phyloP scores from a whole-genome alignment of 2,113 vertebrate genomes.

The Litocranius walleri region DNA sequence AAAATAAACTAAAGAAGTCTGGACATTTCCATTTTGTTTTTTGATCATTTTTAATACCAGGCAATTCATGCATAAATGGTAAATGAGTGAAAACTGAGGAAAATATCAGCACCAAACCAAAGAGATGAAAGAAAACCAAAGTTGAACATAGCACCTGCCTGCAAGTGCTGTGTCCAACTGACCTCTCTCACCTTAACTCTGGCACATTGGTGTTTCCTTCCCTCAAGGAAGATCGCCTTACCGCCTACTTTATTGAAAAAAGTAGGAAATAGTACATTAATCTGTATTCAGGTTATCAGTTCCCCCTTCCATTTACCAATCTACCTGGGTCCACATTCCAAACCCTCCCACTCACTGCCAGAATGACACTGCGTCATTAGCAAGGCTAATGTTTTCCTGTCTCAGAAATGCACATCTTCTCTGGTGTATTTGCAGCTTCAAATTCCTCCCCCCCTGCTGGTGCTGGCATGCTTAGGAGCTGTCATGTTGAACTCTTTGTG shows the following conservation, averaged over 20 bases:
- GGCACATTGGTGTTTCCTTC: neutral
- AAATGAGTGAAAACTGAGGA: neutral
- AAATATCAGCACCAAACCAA: neutral
- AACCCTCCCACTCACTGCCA: neutral
- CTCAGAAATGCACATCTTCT: neutral
- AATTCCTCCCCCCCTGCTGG: neutral
- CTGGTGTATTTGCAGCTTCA: neutral
- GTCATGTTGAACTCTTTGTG: neutral
- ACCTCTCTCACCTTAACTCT: neutral
- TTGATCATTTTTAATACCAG: neutral
- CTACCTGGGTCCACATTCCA: neutral
- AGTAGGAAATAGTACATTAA: neutral
- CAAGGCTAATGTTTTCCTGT: neutral
- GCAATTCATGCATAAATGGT: neutral
- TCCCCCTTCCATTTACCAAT: neutral
- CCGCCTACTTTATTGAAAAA: neutral
- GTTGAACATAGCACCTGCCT: neutral
- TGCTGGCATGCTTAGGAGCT: neutral
- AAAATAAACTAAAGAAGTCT: neutral
- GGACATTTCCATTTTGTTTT: neutral
- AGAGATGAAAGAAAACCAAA: neutral
- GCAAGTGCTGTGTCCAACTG: neutral
- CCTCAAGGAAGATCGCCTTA: neutral
- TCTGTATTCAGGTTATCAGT: neutral
- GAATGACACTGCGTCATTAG: fast-evolving